A percentile compares a stretch with the other conserved stretches of the same genome.
Conservation (phyloP, 2,113 vertebrate genomes). For the Coregonus clupeaformis region DNA sequence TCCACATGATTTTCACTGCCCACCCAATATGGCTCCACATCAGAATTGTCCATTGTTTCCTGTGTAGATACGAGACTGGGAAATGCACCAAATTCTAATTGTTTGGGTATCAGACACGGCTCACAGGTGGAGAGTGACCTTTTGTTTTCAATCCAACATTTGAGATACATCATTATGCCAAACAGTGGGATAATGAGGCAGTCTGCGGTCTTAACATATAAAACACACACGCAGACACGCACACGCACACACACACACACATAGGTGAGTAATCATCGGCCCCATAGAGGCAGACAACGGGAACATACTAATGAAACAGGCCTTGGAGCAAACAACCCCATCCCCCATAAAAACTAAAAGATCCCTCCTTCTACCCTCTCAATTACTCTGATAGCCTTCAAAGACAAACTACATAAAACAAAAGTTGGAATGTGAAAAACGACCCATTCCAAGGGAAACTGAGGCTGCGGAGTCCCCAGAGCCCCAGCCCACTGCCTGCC, state of each 20-base stretch:
- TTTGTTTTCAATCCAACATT: slow-evolving; percentile 1
- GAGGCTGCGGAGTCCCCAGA: background rate
- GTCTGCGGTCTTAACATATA: background rate
- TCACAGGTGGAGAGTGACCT: background rate
- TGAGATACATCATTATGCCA: slow-evolving; percentile 1
- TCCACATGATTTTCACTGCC: background rate
- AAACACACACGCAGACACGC: too few species aligned
- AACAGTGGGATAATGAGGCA: background rate
- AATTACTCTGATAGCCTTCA: background rate
- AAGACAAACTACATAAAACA: background rate
- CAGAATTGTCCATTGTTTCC: too few species aligned
- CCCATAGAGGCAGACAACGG: background rate
- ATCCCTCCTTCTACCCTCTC: background rate
- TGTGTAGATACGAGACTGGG: background rate
- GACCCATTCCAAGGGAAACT: background rate
- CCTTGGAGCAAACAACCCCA: too few species aligned
- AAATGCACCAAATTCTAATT: background rate
- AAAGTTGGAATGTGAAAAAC: background rate
- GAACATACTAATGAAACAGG: background rate
- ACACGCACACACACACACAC: too few species aligned
- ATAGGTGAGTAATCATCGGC: background rate
- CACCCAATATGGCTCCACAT: too few species aligned
- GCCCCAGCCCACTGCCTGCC: background rate
- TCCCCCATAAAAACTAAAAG: too few species aligned
- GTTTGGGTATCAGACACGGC: background rate